These are phyloP conservation scores for Pelodytes ibericus DNA, from an alignment of 2,797 vertebrate genomes.

Conservation along the genomic window DNA sequence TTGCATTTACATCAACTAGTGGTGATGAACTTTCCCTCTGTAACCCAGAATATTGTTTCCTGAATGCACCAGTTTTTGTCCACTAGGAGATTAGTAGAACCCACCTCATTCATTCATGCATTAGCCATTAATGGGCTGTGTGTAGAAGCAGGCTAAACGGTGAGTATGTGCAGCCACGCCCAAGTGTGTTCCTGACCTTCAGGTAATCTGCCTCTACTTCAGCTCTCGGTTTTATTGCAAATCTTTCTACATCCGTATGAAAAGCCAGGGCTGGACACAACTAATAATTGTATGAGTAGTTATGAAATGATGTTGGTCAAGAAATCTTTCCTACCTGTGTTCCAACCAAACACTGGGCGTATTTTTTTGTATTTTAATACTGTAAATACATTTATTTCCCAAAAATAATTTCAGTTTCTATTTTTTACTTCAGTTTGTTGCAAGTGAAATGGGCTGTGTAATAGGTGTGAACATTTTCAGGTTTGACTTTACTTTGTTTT, in stretches of 20 bases:
- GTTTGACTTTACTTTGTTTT: too few relatives aligned
- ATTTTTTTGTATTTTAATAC: constrained; percentile 57
- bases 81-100: too few relatives aligned
- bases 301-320: constrained; percentile 39
- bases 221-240: background rate
- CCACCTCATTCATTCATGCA: too few relatives aligned
- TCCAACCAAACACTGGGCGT: constrained; percentile 43
- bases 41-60: background rate
- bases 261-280: constrained; percentile 15
- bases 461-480: too few relatives aligned
- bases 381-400: constrained; percentile 58
- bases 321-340: constrained; percentile 54
- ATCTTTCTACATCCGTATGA: constrained; percentile 1
- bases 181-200: too few relatives aligned
- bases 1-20: background rate
- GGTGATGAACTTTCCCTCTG: background rate
- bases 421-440: background rate
- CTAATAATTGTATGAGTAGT: constrained; percentile 6
- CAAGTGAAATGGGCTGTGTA: background rate
- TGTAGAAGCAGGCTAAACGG: background rate
- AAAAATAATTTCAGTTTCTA: constrained; percentile 40
- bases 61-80: background rate
- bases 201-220: constrained; percentile 8
- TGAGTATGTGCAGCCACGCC: background rate
- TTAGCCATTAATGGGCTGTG: too few relatives aligned